Base-by-base conservation (phyloP, 2,888 invertebrate species). In the Venusia cambrica region DNA sequence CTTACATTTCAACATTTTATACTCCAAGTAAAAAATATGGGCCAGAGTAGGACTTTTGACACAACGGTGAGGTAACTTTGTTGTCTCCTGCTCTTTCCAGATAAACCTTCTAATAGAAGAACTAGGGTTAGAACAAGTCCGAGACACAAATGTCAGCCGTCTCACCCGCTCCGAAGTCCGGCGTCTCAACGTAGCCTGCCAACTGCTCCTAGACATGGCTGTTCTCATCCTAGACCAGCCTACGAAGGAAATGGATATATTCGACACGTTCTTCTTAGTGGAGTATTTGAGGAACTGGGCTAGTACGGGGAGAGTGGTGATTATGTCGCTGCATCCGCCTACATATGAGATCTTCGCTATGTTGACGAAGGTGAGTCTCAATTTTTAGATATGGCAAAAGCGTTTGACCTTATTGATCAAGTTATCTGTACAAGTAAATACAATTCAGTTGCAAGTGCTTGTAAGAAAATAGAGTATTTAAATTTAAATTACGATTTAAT, bases 321-420 rank as follows among this genome's bases (percentile, higher is more conserved):
- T 98, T 21, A 90, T 98, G 83, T 97, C 97, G 0, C 83, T 97
- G 13, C 97, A 97, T 68, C 97, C 98, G 9, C 97, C 97, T 2
- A 97, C 97, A 1, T 97, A 97, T 64, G 97, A 98, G 77, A 97
- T 98, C 52, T 93, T 97, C 47, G 96, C 97, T 12, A 98, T 98
- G 97, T 89, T 96, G 28, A 93, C 94, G 0, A 92, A 94, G 81
- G 87, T 83, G 46, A 32, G 41, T 31, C 5, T 20, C 2, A 7
- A 13, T 30, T 21, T 24, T 27, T 1, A 7, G 11, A 22, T 19
- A 11, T 19, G 8, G 2, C 19, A 16, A 10, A 22, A 14, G 17
- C 31, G 17, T 26, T n/a, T n/a, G n/a, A n/a, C n/a, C n/a, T n/a
- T n/a, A n/a, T n/a, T n/a, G n/a, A n/a, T n/a, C n/a, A n/a, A n/a